phyloP scores from a whole-genome alignment of 2,888 invertebrate species.

The Drosophila quinaria region DNA sequence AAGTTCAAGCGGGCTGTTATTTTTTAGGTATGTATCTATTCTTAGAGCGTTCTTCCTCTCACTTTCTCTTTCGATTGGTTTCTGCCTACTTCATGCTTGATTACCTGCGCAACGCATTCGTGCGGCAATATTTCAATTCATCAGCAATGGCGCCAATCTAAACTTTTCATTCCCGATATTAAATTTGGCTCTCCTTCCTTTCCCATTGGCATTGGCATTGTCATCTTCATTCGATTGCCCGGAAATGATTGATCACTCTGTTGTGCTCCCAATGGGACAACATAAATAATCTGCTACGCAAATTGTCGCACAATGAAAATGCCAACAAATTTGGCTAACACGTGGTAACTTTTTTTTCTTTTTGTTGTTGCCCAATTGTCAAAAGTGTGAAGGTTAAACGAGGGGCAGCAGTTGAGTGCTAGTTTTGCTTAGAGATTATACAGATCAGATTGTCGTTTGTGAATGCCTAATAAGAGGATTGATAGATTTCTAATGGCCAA shows the following conservation, averaged over 20 bases:
- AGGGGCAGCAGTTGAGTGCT: slow-evolving; percentile 14
- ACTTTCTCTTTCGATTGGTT: slow-evolving; percentile 12
- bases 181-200: slow-evolving; percentile 42
- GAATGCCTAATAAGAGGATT: slow-evolving; percentile 7
- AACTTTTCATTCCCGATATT: slow-evolving; percentile 75
- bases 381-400: slow-evolving; percentile 63
- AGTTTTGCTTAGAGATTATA: slow-evolving; percentile 5
- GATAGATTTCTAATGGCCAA: slow-evolving; percentile 2
- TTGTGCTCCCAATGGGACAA: slow-evolving; percentile 50
- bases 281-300: slow-evolving; percentile 45
- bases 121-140: slow-evolving; percentile 80
- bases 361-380: slow-evolving; percentile 42
- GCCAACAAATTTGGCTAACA: slow-evolving; percentile 36
- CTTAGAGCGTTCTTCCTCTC: slow-evolving; percentile 15
- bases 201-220: too few relatives aligned
- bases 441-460: slow-evolving; percentile 6
- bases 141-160: slow-evolving; percentile 68
- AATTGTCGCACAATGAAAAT: slow-evolving; percentile 61
- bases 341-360: slow-evolving; percentile 19
- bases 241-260: slow-evolving; percentile 73
- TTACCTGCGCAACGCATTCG: slow-evolving; percentile 74
- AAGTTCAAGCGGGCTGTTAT: slow-evolving; percentile 37
- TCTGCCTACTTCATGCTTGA: slow-evolving; percentile 69
- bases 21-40: slow-evolving; percentile 44
- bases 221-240: slow-evolving; percentile 68